Conservation (phyloP, 2,888 invertebrate genomes). For the Bellardia pandia region DNA sequence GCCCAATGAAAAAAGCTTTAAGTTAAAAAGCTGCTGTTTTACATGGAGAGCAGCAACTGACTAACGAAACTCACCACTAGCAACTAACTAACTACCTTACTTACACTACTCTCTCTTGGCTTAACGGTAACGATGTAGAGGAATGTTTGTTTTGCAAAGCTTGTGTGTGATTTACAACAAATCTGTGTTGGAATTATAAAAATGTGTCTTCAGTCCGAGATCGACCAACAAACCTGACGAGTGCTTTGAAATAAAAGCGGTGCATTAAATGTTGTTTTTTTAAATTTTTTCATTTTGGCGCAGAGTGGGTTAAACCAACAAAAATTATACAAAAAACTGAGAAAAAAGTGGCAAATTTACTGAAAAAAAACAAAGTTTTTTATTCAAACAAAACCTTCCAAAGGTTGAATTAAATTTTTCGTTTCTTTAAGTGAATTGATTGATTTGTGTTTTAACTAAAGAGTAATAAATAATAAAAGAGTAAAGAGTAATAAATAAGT, state of each 20-base stretch:
- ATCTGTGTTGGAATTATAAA: slow-evolving; percentile 64
- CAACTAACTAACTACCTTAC: background rate
- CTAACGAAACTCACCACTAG: slow-evolving; percentile 43
- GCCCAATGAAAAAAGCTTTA: slow-evolving; percentile 30
- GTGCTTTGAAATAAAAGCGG: slow-evolving; percentile 79
- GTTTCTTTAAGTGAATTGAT: slow-evolving; percentile 1
- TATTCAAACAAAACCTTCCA: slow-evolving; percentile 1
- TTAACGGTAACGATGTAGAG: slow-evolving; percentile 64
- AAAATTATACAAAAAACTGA: slow-evolving; percentile 40
- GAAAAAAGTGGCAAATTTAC: slow-evolving; percentile 36
- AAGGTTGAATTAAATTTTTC: slow-evolving; percentile 8
- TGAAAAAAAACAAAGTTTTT: slow-evolving; percentile 16
- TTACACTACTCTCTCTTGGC: background rate
- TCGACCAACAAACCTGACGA: slow-evolving; percentile 82
- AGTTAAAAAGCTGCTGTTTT: slow-evolving; percentile 19
- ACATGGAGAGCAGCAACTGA: slow-evolving; percentile 29
- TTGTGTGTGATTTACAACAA: slow-evolving; percentile 58
- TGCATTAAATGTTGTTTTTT: slow-evolving; percentile 69
- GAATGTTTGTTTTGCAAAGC: slow-evolving; percentile 58
- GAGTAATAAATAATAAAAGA: background rate
- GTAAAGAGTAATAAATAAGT: slow-evolving; percentile 14
- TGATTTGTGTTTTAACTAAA: slow-evolving; percentile 8
- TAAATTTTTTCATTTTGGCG: slow-evolving; percentile 69
- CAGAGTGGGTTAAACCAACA: slow-evolving; percentile 62
- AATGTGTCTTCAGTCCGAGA: slow-evolving; percentile 79